Base-by-base conservation (phyloP, 2,113 vertebrate species). In the Takifugu flavidus region DNA sequence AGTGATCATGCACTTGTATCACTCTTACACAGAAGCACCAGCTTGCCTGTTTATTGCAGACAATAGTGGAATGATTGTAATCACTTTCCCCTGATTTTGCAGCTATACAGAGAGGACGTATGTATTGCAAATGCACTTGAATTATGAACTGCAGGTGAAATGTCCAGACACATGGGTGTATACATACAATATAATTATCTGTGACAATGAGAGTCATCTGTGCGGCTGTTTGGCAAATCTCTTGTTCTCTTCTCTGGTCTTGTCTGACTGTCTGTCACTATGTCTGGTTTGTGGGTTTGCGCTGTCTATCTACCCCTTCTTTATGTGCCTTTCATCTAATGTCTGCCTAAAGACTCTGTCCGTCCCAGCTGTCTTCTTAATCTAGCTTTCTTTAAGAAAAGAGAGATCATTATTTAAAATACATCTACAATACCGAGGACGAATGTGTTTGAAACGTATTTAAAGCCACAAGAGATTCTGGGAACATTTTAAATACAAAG, bases 21-120 rank as follows among this genome's bases (percentile, higher is more conserved):
- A 59, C 77, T 76, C 79, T 64, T 75, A 71, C 51, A 54, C 13
- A 79, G 75, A 54, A 69, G 76, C 56, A 47, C 62, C 51, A 6
- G 72, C 71, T 79, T 51, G 59, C 67, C 81, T 76, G 72, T 80
- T 84, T 85, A 74, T 79, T 62, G 60, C 73, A 78, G 82, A 86
- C 86, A 89, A 89, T 87, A 68, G 82, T 39, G 14, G 68, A 44
- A 39, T 87, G 82, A 88, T 89, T 87, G 80, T 84, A 83, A 88
- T 85, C 68, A 77, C 62, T 68, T 67, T 72, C 50, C 44, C 25
- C 34, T 68, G 27, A 68, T 79, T 82, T 58, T 6, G 15, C 59
- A 55, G 26, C 44, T 44, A 27, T 57, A 55, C 74, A 74, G 44
- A 66, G 25, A 65, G 53, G 63, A 77, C 53, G 59, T 68, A 57